Percentiles rank a stretch among this genome's conserved stretches.
Evolutionary conservation across 2,888 invertebrate genomes (phyloP).

Genomic region (Boloria selene): DNA sequence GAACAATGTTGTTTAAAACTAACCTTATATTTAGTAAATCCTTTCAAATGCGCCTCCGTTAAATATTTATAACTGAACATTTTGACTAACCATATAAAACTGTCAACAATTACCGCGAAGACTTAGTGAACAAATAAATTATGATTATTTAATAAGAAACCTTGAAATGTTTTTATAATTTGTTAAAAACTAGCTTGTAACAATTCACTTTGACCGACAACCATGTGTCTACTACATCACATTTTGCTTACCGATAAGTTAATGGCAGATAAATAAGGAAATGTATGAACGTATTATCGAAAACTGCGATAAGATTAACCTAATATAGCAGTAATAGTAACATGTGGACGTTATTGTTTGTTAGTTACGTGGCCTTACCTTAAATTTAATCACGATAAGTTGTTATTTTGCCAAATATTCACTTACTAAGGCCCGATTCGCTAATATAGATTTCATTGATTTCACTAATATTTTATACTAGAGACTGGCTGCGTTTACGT

Average conservation of each 20-base stretch:
- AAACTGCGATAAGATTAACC: neutral
- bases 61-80: slow-evolving; percentile 89
- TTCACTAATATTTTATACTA: too few relatives aligned
- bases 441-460: too few relatives aligned
- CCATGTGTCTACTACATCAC: neutral
- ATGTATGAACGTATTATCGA: neutral
- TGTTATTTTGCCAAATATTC: too few relatives aligned
- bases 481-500: too few relatives aligned
- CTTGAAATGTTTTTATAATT: neutral
- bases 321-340: neutral
- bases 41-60: slow-evolving; percentile 89
- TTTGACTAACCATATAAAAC: slow-evolving; percentile 29
- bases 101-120: neutral
- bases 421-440: too few relatives aligned
- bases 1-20: slow-evolving; percentile 24
- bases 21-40: slow-evolving; percentile 96
- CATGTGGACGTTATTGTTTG: too few relatives aligned
- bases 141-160: neutral
- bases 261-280: slow-evolving; percentile 20
- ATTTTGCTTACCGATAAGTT: slow-evolving; percentile 19
- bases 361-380: too few relatives aligned
- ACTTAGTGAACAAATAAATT: neutral
- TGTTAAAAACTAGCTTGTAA: slow-evolving; percentile 5
- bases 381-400: too few relatives aligned
- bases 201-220: neutral